Conservation (phyloP, 1,140 invertebrate genomes). For the Lepidurus arcticus region DNA sequence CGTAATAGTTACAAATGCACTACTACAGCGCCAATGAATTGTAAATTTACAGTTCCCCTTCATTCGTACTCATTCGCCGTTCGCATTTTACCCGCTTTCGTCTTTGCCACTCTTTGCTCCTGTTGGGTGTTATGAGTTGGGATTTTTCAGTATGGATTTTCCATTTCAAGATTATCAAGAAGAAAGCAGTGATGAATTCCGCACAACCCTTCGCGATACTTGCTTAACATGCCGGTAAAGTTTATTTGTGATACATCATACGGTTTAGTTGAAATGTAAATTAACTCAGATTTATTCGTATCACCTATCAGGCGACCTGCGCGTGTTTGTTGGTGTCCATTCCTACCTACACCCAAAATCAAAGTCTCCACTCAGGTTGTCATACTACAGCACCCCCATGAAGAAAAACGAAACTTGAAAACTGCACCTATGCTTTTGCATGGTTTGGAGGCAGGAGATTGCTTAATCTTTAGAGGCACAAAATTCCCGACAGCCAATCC, state of each 20-base stretch:
- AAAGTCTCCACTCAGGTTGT: constrained; percentile 63
- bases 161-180: not conserved
- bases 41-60: too few relatives aligned
- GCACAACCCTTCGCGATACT: constrained; percentile 30
- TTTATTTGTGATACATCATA: constrained; percentile 33
- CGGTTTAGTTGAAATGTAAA: not conserved
- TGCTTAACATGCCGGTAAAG: constrained; percentile 29
- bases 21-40: too few relatives aligned
- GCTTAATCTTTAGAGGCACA: constrained; percentile 74
- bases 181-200: constrained; percentile 25
- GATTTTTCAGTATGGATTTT: not conserved
- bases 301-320: constrained; percentile 62
- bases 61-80: not conserved
- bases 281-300: not conserved
- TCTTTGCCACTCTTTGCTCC: not conserved
- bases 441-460: constrained; percentile 64
- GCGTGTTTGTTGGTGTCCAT: constrained; percentile 84
- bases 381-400: constrained; percentile 85
- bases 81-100: not conserved
- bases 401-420: constrained; percentile 78
- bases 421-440: constrained; percentile 82
- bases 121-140: not conserved
- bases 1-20: too few relatives aligned
- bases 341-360: constrained; percentile 62
- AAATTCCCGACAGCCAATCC: constrained; percentile 59